Percentiles rank a stretch among this genome's conserved stretches.
phyloP scores from a whole-genome alignment of 2,888 invertebrate species.

The Lithophane semibrunnea region DNA sequence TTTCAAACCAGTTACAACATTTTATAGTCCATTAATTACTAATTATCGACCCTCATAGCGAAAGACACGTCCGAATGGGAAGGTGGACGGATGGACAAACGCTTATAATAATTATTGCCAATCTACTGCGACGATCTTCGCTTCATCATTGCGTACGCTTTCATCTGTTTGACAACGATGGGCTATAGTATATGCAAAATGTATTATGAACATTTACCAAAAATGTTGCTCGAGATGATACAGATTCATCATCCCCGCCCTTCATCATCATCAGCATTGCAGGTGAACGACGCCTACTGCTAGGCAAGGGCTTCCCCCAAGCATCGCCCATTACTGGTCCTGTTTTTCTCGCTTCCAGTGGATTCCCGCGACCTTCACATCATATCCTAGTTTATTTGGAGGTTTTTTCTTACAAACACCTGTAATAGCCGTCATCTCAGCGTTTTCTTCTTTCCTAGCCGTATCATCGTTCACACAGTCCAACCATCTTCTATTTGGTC shows the following conservation, averaged over 20 bases:
- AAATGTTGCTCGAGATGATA: background rate
- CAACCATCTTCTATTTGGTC: accelerated
- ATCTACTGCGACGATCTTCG: constrained; percentile 77
- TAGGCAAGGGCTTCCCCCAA: too few species aligned
- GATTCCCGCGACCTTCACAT: background rate
- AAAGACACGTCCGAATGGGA: constrained; percentile 60
- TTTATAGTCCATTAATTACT: constrained; percentile 70
- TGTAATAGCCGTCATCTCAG: background rate
- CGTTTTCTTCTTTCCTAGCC: background rate
- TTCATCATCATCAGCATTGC: background rate
- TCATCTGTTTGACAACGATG: constrained; percentile 73
- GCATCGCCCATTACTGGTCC: too few species aligned
- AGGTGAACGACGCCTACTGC: too few species aligned
- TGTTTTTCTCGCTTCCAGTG: background rate
- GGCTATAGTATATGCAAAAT: constrained; percentile 64
- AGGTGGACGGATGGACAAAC: constrained; percentile 67
- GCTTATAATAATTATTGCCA: constrained; percentile 78
- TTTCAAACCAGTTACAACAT: constrained; percentile 48
- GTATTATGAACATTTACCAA: constrained; percentile 41
- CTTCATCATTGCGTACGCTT: constrained; percentile 76
- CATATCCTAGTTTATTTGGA: background rate
- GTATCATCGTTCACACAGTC: too few species aligned
- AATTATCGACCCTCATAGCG: constrained; percentile 66
- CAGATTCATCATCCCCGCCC: too few species aligned
- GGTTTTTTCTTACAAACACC: background rate